Conservation (phyloP, 2,797 vertebrate genomes). For the Cephalopachus bancanus region DNA sequence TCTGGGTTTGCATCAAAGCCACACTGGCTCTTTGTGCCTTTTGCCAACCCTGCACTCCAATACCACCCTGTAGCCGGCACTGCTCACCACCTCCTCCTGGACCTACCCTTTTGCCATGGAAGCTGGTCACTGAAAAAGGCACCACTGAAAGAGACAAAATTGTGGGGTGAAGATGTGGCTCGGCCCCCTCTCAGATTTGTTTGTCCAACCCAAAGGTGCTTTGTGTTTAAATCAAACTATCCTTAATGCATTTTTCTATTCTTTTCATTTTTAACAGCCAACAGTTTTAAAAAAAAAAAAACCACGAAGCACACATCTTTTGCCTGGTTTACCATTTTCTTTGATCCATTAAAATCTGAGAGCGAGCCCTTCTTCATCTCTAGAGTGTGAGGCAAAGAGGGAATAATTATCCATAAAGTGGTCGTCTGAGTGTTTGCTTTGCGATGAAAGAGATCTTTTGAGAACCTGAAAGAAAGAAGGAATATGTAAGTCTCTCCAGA, state of each 20-base stretch:
- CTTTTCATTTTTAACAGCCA: conserved; percentile 53
- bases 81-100: neutral
- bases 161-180: accelerated
- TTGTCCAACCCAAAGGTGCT: neutral
- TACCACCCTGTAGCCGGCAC: neutral
- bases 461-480: conserved; percentile 85
- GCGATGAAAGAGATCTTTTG: conserved; percentile 87
- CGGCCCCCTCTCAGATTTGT: neutral
- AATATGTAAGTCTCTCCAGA: conserved; percentile 79
- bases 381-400: conserved; percentile 67
- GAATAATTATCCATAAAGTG: conserved; percentile 82
- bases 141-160: neutral
- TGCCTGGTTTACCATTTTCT: conserved; percentile 53
- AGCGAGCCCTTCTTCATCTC: conserved; percentile 67
- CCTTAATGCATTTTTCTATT: conserved; percentile 68
- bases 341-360: conserved; percentile 84
- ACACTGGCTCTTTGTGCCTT: no score
- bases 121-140: neutral
- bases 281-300: neutral
- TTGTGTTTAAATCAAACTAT: neutral
- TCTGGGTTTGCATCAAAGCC: accelerated
- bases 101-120: neutral
- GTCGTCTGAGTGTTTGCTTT: conserved; percentile 88
- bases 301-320: neutral
- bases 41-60: accelerated